Evolutionary conservation across 1,140 invertebrate genomes (phyloP).

Genomic region (Schlechtendalia chinensis): DNA sequence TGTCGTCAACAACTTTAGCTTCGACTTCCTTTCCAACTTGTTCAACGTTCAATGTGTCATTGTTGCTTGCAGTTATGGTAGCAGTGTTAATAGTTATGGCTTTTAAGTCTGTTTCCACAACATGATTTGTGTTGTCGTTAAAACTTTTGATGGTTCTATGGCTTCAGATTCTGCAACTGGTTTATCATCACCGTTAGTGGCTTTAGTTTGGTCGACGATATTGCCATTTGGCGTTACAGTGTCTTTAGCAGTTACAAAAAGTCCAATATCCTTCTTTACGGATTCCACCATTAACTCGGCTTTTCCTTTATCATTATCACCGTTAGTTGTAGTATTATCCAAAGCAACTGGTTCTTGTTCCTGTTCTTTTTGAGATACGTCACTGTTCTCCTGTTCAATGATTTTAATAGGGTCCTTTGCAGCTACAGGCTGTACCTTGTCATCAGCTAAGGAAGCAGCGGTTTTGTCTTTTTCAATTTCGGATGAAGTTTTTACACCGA

Average conservation of each 20-base stretch:
- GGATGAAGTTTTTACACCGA: too few species aligned
- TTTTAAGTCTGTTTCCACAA: constrained; percentile 1
- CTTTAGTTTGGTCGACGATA: neutral
- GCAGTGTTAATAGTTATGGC: neutral
- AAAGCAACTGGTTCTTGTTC: neutral
- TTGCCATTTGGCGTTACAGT: constrained; percentile 10
- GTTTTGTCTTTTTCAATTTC: too few species aligned
- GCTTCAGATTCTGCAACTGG: neutral
- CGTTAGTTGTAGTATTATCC: neutral
- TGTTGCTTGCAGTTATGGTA: neutral
- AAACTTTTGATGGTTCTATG: neutral
- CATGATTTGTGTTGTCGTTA: neutral
- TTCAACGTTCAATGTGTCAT: neutral
- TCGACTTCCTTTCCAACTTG: neutral
- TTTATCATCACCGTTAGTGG: constrained; percentile 2
- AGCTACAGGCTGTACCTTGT: neutral
- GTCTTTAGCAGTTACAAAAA: neutral
- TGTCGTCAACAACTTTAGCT: neutral
- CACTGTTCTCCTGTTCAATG: constrained; percentile 1
- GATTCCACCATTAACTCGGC: neutral
- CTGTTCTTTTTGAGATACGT: neutral
- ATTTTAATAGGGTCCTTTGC: too few species aligned
- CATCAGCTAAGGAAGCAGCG: too few species aligned
- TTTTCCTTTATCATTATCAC: neutral
- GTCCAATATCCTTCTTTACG: neutral